Evolutionary conservation across 23 tunicate species (phyloP), one percentile per base, ranked within the genome.

Genomic region (Clavelina lepadiformis): DNA sequence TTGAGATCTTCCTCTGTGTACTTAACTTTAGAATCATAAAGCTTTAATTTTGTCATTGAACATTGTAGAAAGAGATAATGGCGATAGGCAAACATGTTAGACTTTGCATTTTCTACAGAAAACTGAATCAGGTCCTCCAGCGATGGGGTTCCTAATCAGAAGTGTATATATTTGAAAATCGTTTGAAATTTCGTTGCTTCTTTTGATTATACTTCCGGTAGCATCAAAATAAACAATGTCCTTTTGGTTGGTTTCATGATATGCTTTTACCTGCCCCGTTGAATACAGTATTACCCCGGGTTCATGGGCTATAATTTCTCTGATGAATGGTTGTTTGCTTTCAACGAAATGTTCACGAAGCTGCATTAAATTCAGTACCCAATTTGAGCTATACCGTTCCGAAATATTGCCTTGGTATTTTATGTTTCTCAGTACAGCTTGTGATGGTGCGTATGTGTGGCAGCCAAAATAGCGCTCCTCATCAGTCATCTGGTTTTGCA

Each of bases 111-210:
- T n/a, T n/a, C n/a, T n/a, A n/a, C n/a, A n/a, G n/a, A n/a, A n/a
- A n/a, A n/a, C n/a, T n/a, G n/a, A n/a, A n/a, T n/a, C n/a, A 3
- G 61, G 45, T 13, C 56, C 56, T 0, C 81, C 71, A 2, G 0
- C 24, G 1, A 18, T 24, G 0, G 71, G 81, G 37, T 64, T 75
- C 54, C 81, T 51, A 31, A 75, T 33, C 2, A 75, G 19, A 5
- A 75, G 13, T 0, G 71, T 75, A 29, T 73, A 73, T 3, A 73
- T 59, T 59, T 73, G 79, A 30, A 45, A 73, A 44, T 73, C 68
- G 0, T 47, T 46, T 2, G 33, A n/a, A n/a, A n/a, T 26, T 22
- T 38, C 24, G 15, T 32, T 15, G 44, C 23, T 24, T 3, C 64
- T 21, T 55, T 56, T 32, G 5, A 71, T 11, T 5, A 59, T 26